Evolutionary conservation across 2,113 vertebrate species (phyloP).

Genomic region (Nannobrachium achirus): DNA sequence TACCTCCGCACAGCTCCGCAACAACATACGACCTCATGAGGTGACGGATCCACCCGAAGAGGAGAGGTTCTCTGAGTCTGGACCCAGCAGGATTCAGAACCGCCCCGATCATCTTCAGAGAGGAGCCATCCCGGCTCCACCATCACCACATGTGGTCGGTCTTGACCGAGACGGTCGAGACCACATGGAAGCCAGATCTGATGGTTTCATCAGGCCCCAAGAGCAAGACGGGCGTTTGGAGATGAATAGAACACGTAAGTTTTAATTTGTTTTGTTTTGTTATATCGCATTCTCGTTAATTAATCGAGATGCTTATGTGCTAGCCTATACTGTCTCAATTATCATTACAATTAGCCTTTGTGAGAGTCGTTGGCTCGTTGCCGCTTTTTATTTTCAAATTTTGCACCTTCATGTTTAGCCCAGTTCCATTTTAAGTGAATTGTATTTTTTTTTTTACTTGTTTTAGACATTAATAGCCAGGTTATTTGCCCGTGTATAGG

Average conservation of each 20-base stretch:
- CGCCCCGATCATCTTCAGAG: background rate
- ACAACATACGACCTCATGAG: background rate
- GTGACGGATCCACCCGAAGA: background rate
- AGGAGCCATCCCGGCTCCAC: background rate
- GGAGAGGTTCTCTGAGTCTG: background rate
- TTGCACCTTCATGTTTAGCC: too few relatives aligned
- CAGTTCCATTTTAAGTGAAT: too few relatives aligned
- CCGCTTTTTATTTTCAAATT: too few relatives aligned
- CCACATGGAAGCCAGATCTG: background rate
- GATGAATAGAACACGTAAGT: background rate
- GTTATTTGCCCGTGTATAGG: too few relatives aligned
- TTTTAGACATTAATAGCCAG: too few relatives aligned
- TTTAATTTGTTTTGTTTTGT: too few relatives aligned
- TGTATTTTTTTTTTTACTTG: too few relatives aligned
- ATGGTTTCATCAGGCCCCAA: background rate
- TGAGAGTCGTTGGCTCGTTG: too few relatives aligned
- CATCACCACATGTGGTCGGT: background rate
- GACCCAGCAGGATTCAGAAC: background rate
- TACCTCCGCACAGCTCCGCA: slow-evolving; percentile 15
- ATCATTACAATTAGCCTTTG: too few relatives aligned
- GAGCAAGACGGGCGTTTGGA: background rate
- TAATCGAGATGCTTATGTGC: too few relatives aligned
- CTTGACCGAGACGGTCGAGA: too few relatives aligned
- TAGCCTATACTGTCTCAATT: too few relatives aligned
- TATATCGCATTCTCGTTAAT: background rate